Evolutionary conservation across 2,797 vertebrate species (phyloP).

Genomic region (Sarcophilus harrisii): DNA sequence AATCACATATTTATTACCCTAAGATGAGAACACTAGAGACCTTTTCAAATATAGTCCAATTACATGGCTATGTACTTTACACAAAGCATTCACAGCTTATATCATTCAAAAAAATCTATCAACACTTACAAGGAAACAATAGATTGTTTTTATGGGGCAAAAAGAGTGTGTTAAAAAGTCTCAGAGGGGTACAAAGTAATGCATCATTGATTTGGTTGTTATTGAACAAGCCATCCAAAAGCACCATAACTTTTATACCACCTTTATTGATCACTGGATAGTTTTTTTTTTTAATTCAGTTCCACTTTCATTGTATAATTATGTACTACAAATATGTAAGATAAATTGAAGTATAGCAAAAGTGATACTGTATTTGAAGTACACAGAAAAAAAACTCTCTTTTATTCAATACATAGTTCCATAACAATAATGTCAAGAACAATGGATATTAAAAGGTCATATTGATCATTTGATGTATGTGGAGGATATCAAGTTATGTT

Average conservation of each 20-base stretch:
- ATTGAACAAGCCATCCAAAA: not conserved
- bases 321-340: not conserved
- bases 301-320: not conserved
- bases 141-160: constrained; percentile 46
- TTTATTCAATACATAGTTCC: not conserved
- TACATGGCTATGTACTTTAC: not conserved
- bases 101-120: not conserved
- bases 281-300: not conserved
- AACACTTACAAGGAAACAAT: constrained; percentile 53
- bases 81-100: not conserved
- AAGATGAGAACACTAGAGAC: not conserved
- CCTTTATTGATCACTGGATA: not conserved
- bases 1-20: not conserved
- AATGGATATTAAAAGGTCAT: not conserved
- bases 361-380: not conserved
- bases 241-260: not conserved
- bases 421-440: not conserved
- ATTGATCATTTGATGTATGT: not conserved
- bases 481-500: not conserved
- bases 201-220: not conserved
- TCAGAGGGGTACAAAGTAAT: not conserved
- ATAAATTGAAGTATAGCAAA: not conserved
- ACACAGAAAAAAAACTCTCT: not conserved
- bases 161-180: not conserved
- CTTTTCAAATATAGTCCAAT: not conserved